Evolutionary conservation across 2,888 invertebrate species (phyloP).

Genomic region (Fragum whitleyi): DNA sequence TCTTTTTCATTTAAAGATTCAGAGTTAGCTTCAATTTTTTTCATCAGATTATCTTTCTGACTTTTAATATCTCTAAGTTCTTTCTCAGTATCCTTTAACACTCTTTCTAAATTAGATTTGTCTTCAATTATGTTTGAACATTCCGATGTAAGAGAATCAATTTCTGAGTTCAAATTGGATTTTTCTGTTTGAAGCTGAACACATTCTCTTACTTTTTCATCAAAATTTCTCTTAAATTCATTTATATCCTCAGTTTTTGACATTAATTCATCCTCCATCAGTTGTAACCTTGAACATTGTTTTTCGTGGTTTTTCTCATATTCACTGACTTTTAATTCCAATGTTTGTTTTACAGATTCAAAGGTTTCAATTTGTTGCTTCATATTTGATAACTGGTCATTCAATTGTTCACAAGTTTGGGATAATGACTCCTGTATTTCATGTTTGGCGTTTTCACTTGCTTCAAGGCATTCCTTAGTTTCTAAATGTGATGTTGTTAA

Average conservation of each 20-base stretch:
- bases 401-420: background rate
- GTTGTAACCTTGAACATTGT: background rate
- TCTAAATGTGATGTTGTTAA: background rate
- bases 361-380: background rate
- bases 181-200: constrained; percentile 11
- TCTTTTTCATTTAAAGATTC: constrained; percentile 50
- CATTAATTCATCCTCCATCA: background rate
- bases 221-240: background rate
- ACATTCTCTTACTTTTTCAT: constrained; percentile 23
- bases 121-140: background rate
- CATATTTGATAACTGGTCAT: background rate
- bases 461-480: background rate
- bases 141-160: background rate
- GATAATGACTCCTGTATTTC: background rate
- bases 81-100: background rate
- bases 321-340: background rate
- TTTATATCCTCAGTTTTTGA: background rate
- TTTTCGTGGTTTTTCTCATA: background rate
- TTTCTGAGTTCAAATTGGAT: background rate
- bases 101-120: background rate
- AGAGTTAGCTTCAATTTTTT: background rate
- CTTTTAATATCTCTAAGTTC: background rate
- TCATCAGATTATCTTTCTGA: constrained; percentile 3
- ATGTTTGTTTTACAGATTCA: background rate
- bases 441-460: no score